Evolutionary conservation across 2,888 invertebrate species (phyloP), one percentile per base, ranked within the genome.

Genomic region (Eretmocerus hayati): DNA sequence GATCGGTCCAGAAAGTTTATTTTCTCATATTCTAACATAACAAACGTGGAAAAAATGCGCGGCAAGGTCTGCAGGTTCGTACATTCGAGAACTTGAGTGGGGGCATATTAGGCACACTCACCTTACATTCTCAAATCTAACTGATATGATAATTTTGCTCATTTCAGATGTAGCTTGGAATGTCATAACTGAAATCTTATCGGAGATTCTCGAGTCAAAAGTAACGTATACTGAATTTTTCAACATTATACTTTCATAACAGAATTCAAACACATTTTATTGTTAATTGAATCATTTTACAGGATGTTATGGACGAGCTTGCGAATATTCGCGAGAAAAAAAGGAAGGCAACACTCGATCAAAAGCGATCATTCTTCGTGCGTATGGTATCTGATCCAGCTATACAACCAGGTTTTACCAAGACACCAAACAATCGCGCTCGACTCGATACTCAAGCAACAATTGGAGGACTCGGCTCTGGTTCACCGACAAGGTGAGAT

Each of bases 351-450:
- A 85, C 87, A 5, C 74, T 95, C 64, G 89, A 90, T 8, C 87
- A 92, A 72, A 92, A 93, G 73, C 81, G 95, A 44, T 92, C 93
- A 13, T 94, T 94, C 79, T 93, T 95, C 74, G 95, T 95, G 48
- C 87, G 95, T 42, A 95, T 95, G 95, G 94, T 93, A 55, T 90
- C 90, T 71, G 95, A 95, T 77, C 94, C 95, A 2, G 95, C 94
- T 74, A 88, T 95, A 48, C 71, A 71, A 23, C 71, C 71, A 11
- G 71, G 70, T 32, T 71, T 71, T 40, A 71, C 70, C 13, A 71
- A 71, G 46, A 71, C 70, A 1, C 71, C 71, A 5, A 71, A 26
- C 26, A 4, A 71, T 58, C 61, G 66, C 52, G 57, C 59, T 1
- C 69, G 68, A 49, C 57, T 71, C 30, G 71, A 69, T 20, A 61